phyloP scores from a whole-genome alignment of 2,797 vertebrate species.

The Botia kubotai region DNA sequence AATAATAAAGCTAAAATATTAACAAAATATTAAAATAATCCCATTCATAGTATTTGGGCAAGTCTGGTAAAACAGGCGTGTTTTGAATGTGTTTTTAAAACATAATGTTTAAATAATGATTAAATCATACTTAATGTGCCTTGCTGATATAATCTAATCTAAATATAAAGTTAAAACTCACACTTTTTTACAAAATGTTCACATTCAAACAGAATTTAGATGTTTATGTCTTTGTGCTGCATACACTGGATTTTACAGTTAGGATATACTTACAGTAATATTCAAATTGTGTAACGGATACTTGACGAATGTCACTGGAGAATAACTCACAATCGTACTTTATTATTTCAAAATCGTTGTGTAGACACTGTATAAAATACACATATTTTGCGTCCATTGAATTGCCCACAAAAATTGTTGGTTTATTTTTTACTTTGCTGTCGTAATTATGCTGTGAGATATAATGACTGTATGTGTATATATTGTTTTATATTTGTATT shows the following conservation, averaged over 20 bases:
- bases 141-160: constrained; percentile 6
- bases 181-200: not conserved
- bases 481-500: constrained; percentile 36
- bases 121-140: constrained; percentile 18
- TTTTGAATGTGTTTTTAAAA: not conserved
- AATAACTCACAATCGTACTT: not conserved
- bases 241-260: constrained; percentile 27
- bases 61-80: not conserved
- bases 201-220: not conserved
- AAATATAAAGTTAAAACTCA: not conserved
- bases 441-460: constrained; percentile 19
- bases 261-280: not conserved
- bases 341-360: not conserved
- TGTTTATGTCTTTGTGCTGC: not conserved
- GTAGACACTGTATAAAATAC: constrained; percentile 12
- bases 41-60: not conserved
- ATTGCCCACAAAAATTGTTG: too few relatives aligned
- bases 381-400: constrained; percentile 5
- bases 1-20: not conserved
- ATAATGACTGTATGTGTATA: constrained; percentile 27
- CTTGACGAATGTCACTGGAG: not conserved
- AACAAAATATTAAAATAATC: not conserved
- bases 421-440: constrained; percentile 5
- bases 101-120: not conserved
- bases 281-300: not conserved